Base-by-base conservation (phyloP, 2,888 invertebrate species). In the Macrosoma leucophasiata region DNA sequence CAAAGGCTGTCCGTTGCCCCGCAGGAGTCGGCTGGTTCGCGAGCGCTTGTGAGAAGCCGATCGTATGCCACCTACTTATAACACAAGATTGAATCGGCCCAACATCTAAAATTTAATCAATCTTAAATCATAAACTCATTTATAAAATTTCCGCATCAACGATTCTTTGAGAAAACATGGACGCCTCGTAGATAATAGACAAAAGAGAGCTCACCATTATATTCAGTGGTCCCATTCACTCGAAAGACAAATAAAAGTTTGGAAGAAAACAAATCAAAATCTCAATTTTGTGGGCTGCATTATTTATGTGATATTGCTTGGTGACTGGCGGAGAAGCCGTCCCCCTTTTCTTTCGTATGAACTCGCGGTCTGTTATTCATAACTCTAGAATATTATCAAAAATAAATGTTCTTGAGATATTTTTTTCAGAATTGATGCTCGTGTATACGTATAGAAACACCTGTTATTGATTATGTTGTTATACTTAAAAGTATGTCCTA, bases 201-300 rank as follows among this genome's bases (percentile, higher is more conserved):
- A 61, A 56, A 48, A 62, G 49, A 56, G 57, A 52, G 62, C n/a
- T n/a, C n/a, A n/a, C n/a, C 59, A 64, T 73, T 73, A 64, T 66
- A 51, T 54, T 66, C 51, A 50, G 50, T 51, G 41, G 49, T 50
- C 43, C 65, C 51, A 61, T 63, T 69, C 58, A 50, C 52, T 54
- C 50, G 49, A 58, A 71, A 74, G 65, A 72, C 70, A 77, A 76
- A 78, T 75, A 76, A 78, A 84, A 82, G 66, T 84, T 84, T 75
- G 52, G 48, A 70, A 73, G 77, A 72, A 81, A 82, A 84, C 77
- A 84, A 84, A 84, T 82, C 82, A 81, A 77, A 81, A 81, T 75
- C 70, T 69, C 82, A 79, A 84, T 84, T 78, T 75, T 64, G 63
- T 50, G 63, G 64, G 67, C 60, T 82, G 81, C 77, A 81, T 84